Percentiles rank a stretch among this genome's conserved stretches.
These are phyloP conservation scores for Drosophila subpulchrella DNA, from an alignment of 1,140 invertebrate genomes.

Conservation along the genomic window DNA sequence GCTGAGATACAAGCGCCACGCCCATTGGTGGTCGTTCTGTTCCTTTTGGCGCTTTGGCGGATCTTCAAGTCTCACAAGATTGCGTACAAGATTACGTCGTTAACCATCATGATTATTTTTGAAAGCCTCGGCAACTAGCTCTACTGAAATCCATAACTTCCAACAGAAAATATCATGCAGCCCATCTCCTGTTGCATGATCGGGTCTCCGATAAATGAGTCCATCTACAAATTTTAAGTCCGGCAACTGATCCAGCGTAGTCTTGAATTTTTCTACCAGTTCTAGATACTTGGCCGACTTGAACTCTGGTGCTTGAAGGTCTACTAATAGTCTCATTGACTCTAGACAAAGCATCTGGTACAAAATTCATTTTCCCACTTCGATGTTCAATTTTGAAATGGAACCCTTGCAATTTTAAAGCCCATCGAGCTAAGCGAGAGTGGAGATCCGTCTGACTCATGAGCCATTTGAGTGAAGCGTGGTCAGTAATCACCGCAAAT, in stretches of 20 bases:
- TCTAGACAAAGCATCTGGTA: background rate
- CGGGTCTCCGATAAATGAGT: too few relatives aligned
- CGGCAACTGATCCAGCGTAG: background rate
- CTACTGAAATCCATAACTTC: too few relatives aligned
- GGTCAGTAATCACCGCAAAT: too few relatives aligned
- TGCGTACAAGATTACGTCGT: conserved; percentile 14
- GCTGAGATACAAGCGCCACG: conserved; percentile 2
- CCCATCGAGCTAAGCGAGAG: background rate
- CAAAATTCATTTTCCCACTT: background rate
- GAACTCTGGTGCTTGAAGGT: background rate
- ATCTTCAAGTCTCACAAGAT: conserved; percentile 15
- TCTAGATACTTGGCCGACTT: background rate
- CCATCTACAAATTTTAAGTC: too few relatives aligned
- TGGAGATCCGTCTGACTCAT: background rate
- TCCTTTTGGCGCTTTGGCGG: conserved; percentile 9
- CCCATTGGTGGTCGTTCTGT: conserved; percentile 17
- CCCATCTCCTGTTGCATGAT: too few relatives aligned
- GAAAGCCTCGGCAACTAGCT: too few relatives aligned
- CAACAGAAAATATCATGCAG: too few relatives aligned
- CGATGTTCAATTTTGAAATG: background rate
- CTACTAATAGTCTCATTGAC: background rate
- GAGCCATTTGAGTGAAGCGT: background rate
- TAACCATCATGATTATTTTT: too few relatives aligned
- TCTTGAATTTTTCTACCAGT: too few relatives aligned
- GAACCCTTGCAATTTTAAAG: background rate